A percentile compares a stretch with the other conserved stretches of the same genome.
Conservation (phyloP, 2,888 invertebrate genomes). For the Torymus tubicola region DNA sequence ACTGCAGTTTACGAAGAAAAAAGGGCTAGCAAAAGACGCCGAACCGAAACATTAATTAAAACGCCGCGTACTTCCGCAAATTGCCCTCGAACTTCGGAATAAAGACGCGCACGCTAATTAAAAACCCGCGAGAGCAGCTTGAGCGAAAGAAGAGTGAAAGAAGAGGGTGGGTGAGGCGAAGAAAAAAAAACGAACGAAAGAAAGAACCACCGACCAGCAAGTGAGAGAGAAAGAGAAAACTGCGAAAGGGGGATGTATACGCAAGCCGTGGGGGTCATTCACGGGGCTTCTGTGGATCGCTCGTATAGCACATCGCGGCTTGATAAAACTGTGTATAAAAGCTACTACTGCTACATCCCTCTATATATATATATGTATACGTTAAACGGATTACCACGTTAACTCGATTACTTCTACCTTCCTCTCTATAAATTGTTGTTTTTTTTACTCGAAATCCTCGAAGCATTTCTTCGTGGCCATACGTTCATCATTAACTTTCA, state of each 20-base stretch:
- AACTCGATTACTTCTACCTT: conserved; percentile 70
- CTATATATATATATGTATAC: conserved; percentile 39
- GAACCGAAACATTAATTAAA: conserved; percentile 29
- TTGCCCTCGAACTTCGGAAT: conserved; percentile 19
- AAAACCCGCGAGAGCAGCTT: not conserved
- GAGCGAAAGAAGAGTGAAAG: not conserved
- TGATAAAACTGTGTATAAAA: conserved; percentile 65
- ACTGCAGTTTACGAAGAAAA: too few relatives aligned
- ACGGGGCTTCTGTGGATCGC: conserved; percentile 68
- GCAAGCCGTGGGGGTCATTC: conserved; percentile 55
- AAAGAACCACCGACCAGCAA: not conserved
- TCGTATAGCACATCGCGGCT: conserved; percentile 61
- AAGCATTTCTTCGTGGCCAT: not conserved
- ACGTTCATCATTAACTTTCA: not conserved
- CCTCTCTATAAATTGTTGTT: conserved; percentile 15
- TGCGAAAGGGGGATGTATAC: conserved; percentile 34
- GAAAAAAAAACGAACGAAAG: conserved; percentile 27
- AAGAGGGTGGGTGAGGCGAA: not conserved
- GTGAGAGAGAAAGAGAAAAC: not conserved
- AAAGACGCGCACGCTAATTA: conserved; percentile 18
- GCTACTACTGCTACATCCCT: conserved; percentile 28
- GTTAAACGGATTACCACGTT: conserved; percentile 71
- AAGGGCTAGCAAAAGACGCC: too few relatives aligned
- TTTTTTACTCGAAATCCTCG: too few relatives aligned
- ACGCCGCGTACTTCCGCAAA: conserved; percentile 21